Evolutionary conservation across 2,113 vertebrate genomes (phyloP).

Genomic region (Sapajus apella): DNA sequence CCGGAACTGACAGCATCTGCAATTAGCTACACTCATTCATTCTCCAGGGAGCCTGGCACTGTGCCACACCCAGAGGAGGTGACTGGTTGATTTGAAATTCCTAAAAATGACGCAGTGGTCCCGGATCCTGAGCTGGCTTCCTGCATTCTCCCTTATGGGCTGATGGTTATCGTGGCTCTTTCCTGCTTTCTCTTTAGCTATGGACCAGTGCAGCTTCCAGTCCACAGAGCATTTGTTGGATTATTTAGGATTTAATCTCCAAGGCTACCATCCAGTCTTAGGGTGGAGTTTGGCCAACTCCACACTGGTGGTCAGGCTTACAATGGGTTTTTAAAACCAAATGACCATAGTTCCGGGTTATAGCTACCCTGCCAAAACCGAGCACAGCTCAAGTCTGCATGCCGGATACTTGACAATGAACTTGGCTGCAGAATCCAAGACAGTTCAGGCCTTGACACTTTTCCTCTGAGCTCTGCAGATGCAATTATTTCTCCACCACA

Average conservation of each 20-base stretch:
- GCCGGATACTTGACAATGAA: not conserved
- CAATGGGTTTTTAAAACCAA: not conserved
- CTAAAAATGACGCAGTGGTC: not conserved
- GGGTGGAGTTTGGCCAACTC: not conserved
- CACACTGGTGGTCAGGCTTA: not conserved
- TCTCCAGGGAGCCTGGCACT: not conserved
- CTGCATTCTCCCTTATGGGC: not conserved
- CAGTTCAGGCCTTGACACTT: not conserved
- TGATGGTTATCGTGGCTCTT: not conserved
- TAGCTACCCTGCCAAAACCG: not conserved
- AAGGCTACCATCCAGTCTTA: not conserved
- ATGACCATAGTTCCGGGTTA: not conserved
- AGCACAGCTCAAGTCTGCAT: not conserved
- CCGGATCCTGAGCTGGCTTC: not conserved
- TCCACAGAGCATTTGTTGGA: not conserved
- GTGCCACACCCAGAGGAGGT: not conserved
- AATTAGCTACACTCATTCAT: not conserved
- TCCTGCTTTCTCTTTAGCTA: not conserved
- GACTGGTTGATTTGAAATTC: not conserved
- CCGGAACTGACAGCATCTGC: rapidly evolving
- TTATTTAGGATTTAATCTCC: not conserved
- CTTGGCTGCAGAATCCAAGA: not conserved
- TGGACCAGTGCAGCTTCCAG: not conserved
- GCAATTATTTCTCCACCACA: not conserved
- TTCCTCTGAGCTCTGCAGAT: not conserved